Evolutionary conservation across 2,888 invertebrate species (phyloP).

Genomic region (Chrysolina oricalcia): DNA sequence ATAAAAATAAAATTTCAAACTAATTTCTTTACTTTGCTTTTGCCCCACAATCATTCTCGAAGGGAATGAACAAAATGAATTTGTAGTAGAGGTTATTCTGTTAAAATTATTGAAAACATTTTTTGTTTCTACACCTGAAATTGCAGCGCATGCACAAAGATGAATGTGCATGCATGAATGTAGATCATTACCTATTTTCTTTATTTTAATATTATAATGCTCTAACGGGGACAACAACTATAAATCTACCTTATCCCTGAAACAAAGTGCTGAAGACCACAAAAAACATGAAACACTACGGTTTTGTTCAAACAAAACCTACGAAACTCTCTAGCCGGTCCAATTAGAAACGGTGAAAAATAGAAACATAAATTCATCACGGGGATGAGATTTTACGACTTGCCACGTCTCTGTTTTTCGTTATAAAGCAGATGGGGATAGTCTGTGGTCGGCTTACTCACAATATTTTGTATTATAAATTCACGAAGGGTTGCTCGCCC

Average conservation of each 20-base stretch:
- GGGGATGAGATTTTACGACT: conserved; percentile 15
- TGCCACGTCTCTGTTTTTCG: conserved; percentile 34
- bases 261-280: background rate
- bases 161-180: too few species aligned
- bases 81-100: too few species aligned
- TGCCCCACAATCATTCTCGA: too few species aligned
- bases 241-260: conserved; percentile 6
- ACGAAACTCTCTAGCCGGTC: conserved; percentile 7
- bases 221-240: background rate
- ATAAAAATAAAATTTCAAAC: too few species aligned
- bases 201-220: background rate
- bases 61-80: too few species aligned
- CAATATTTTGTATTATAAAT: conserved; percentile 62
- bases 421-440: conserved; percentile 53
- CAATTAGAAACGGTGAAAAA: conserved; percentile 18
- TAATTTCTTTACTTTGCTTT: too few species aligned
- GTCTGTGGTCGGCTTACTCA: conserved; percentile 57
- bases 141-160: too few species aligned
- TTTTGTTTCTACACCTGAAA: too few species aligned
- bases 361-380: conserved; percentile 19
- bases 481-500: conserved; percentile 48
- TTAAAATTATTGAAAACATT: too few species aligned
- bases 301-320: conserved; percentile 22
- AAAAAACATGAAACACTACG: conserved; percentile 1
- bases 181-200: too few species aligned